Conservation (phyloP, 2,797 vertebrate genomes). For the Rhinella marina region DNA sequence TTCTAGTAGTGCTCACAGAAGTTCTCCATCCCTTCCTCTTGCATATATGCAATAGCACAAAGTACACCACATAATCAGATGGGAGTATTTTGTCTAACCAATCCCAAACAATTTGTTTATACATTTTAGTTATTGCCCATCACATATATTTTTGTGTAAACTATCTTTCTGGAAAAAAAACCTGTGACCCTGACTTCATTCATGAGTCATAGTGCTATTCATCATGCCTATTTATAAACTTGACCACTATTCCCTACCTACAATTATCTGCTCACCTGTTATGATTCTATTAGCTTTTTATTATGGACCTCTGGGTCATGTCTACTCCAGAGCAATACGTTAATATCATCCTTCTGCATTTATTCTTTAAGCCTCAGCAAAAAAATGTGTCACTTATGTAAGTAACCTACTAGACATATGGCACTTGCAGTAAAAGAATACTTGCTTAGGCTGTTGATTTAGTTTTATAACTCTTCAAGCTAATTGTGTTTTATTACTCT, state of each 20-base stretch:
- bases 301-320: not conserved
- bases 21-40: too few species aligned
- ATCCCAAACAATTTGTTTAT: not conserved
- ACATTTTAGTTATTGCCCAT: not conserved
- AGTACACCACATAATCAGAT: too few species aligned
- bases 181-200: not conserved
- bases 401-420: slow-evolving; percentile 27
- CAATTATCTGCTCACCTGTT: slow-evolving; percentile 8
- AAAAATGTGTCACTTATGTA: slow-evolving; percentile 29
- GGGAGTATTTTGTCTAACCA: too few species aligned
- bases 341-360: not conserved
- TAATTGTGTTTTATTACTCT: slow-evolving; percentile 36
- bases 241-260: not conserved
- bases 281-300: slow-evolving; percentile 8
- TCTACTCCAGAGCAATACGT: not conserved
- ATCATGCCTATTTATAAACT: not conserved
- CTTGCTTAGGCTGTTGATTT: slow-evolving; percentile 23
- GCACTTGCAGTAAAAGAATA: slow-evolving; percentile 9
- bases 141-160: not conserved
- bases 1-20: too few species aligned
- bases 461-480: slow-evolving; percentile 41
- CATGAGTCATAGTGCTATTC: not conserved
- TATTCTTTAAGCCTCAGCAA: not conserved
- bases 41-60: too few species aligned
- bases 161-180: not conserved